Base-by-base conservation (phyloP, 2,888 invertebrate genomes). In the Andrena trimmerana region DNA sequence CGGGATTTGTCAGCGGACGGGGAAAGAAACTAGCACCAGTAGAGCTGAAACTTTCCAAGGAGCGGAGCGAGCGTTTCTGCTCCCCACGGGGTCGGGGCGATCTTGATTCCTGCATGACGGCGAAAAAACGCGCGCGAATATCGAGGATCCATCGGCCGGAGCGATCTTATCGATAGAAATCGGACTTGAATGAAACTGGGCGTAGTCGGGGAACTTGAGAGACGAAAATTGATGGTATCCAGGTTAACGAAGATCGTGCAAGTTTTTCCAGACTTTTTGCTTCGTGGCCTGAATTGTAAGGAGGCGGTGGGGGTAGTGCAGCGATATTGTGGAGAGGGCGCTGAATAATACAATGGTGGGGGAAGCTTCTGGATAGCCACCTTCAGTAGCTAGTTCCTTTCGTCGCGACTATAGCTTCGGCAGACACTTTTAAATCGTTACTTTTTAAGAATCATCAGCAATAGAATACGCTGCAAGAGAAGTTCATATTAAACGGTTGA, bases 1-100 rank as follows among this genome's bases (percentile, higher is more conserved):
- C 82, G 82, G 78, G 84, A 84, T 82, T 84, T 78, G 75, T 78
- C 82, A 42, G 31, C 31, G 72, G 33, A 65, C 71, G 63, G 60
- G 74, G 52, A 71, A 70, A 68, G 74, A 72, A 82, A 82, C 68
- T 72, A 76, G 54, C n/a, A 71, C 63, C 71, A 74, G 82, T 78
- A 62, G 71, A 68, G 31, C 52, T 24, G 71, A 57, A 82, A 82
- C 57, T 82, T 84, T 10, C 36, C 16, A 6, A 42, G 36, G n/a
- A 68, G 63, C 27, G 63, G 24, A 73, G 33, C 50, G 70, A 36
- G 36, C 10, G 48, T 50, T 68, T 73, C 59, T 20, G 6, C 52
- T 16, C 13, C 81, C 69, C 2, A 2, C 27, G 82, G 78, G 74
- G 75, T 20, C 33, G n/a, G 20, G 59, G 29, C 67, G 75, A 75